phyloP scores from a whole-genome alignment of 2,888 invertebrate genomes.

The Parnassius mnemosyne region DNA sequence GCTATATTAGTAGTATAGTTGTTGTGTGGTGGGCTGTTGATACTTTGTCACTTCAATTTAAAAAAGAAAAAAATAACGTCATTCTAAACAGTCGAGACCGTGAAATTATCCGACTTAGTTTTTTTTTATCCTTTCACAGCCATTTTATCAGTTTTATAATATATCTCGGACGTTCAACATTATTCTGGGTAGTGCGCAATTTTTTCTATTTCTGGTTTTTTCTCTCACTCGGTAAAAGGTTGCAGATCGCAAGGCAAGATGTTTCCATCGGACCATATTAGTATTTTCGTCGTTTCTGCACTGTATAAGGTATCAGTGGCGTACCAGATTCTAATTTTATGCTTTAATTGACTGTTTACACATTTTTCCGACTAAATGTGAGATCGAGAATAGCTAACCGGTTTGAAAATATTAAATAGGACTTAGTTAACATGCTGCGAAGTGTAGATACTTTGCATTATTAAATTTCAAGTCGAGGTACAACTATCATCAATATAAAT shows the following conservation, averaged over 20 bases:
- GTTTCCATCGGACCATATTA: not conserved
- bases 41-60: too few relatives aligned
- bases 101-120: too few relatives aligned
- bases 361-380: conserved; percentile 19
- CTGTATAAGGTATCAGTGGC: conserved; percentile 17
- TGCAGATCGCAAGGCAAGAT: conserved; percentile 18
- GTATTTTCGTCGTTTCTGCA: conserved; percentile 4
- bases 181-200: conserved; percentile 9
- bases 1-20: too few relatives aligned
- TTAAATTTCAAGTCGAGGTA: not conserved
- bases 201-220: conserved; percentile 17
- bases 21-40: too few relatives aligned
- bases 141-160: too few relatives aligned
- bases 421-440: conserved; percentile 5
- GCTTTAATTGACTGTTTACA: conserved; percentile 21
- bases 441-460: not conserved
- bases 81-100: too few relatives aligned
- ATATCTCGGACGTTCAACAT: conserved; percentile 5
- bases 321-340: conserved; percentile 20
- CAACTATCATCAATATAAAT: not conserved
- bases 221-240: conserved; percentile 3
- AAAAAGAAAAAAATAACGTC: too few relatives aligned
- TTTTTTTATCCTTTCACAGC: too few relatives aligned
- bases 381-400: conserved; percentile 12
- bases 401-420: conserved; percentile 16